Conservation (phyloP, 1,140 invertebrate species). For the Telenomus remus region DNA sequence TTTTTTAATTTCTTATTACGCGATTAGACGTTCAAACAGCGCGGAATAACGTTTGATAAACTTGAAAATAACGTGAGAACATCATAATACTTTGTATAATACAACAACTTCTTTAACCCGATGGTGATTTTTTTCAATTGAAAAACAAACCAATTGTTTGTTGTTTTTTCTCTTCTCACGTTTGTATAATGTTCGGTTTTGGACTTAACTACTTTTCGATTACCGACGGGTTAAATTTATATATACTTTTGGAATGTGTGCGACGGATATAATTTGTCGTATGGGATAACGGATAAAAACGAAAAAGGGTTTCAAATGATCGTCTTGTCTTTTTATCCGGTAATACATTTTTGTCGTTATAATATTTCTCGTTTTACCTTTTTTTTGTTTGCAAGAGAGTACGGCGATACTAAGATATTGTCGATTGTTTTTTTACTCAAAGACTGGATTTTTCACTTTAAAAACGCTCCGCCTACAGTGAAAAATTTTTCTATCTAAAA, state of each 20-base stretch:
- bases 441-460: slow-evolving; percentile 34
- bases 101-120: slow-evolving; percentile 54
- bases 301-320: slow-evolving; percentile 42
- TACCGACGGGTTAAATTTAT: slow-evolving; percentile 51
- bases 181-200: neutral
- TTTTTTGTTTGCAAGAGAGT: slow-evolving; percentile 38
- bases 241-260: slow-evolving; percentile 50
- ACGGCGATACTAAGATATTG: slow-evolving; percentile 46
- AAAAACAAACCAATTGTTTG: slow-evolving; percentile 5
- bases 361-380: slow-evolving; percentile 13
- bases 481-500: slow-evolving; percentile 46
- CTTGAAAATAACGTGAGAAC: slow-evolving; percentile 56
- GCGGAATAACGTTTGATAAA: slow-evolving; percentile 54
- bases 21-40: slow-evolving; percentile 42
- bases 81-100: slow-evolving; percentile 57
- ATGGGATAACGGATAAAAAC: neutral
- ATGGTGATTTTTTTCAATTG: slow-evolving; percentile 18
- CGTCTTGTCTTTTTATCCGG: slow-evolving; percentile 9
- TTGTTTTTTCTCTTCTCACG: neutral
- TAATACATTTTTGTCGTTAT: slow-evolving; percentile 13
- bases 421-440: slow-evolving; percentile 37
- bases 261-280: slow-evolving; percentile 55
- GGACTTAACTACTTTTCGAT: slow-evolving; percentile 7
- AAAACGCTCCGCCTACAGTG: slow-evolving; percentile 34
- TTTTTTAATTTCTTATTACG: slow-evolving; percentile 26